Percentiles rank a stretch among this genome's conserved stretches.
Evolutionary conservation across 1,140 invertebrate genomes (phyloP).

Genomic region (Oedothorax gibbosus): DNA sequence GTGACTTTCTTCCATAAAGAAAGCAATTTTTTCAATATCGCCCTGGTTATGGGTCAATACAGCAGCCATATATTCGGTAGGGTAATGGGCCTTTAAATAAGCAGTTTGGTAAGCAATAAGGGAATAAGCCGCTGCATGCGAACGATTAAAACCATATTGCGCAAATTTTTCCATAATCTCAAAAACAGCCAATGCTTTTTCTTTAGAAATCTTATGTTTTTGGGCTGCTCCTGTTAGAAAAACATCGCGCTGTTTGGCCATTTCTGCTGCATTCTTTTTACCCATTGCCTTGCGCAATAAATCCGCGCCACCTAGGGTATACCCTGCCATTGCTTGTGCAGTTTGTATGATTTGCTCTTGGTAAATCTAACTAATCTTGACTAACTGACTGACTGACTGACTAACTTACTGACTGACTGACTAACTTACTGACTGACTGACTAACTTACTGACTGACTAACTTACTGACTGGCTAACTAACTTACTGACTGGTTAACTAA

Average conservation of each 20-base stretch:
- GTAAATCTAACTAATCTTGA: too few species aligned
- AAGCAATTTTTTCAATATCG: background rate
- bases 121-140: conserved; percentile 59
- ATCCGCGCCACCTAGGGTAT: conserved; percentile 62
- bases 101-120: conserved; percentile 59
- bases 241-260: conserved; percentile 45
- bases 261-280: conserved; percentile 62
- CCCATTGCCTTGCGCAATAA: conserved; percentile 63
- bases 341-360: conserved; percentile 65
- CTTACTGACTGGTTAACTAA: too few species aligned
- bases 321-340: conserved; percentile 61
- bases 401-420: too few species aligned
- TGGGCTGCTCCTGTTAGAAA: background rate
- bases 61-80: background rate
- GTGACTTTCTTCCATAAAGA: too few species aligned
- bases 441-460: too few species aligned
- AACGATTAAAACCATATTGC: conserved; percentile 62
- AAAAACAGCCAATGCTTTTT: conserved; percentile 59
- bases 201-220: background rate
- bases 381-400: too few species aligned
- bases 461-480: too few species aligned
- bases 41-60: background rate
- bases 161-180: conserved; percentile 59
- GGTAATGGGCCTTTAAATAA: background rate
- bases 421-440: too few species aligned